Evolutionary conservation across 2,888 invertebrate species (phyloP).

Genomic region (Atherix ibis): DNA sequence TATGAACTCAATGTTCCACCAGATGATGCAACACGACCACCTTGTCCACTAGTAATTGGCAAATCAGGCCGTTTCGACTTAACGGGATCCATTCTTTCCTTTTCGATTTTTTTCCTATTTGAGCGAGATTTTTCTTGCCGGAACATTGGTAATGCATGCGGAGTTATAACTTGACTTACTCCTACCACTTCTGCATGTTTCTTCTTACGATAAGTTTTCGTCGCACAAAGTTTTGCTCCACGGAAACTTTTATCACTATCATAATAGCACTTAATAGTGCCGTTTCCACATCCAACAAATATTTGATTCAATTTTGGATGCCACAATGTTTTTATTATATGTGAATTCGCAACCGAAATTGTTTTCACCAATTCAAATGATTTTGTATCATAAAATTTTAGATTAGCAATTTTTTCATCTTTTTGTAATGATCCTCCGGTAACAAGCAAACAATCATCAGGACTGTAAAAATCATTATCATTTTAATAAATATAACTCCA

Average conservation of each 20-base stretch:
- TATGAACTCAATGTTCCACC: conserved; percentile 93
- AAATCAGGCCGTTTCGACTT: conserved; percentile 71
- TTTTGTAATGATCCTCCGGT: conserved; percentile 73
- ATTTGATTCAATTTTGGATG: conserved; percentile 97
- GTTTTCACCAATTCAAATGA: conserved; percentile 58
- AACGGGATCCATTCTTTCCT: conserved; percentile 72
- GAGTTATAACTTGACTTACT: conserved; percentile 87
- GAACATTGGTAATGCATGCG: conserved; percentile 89
- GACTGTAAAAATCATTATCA: conserved; percentile 56
- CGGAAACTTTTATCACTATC: conserved; percentile 73
- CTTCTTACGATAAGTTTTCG: conserved; percentile 61
- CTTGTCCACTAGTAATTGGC: conserved; percentile 78
- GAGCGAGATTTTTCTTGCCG: conserved; percentile 80
- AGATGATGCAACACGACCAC: conserved; percentile 85
- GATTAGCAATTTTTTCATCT: conserved; percentile 44
- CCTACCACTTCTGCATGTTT: conserved; percentile 76
- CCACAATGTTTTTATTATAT: conserved; percentile 82
- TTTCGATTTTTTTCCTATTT: conserved; percentile 79
- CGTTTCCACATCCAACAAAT: conserved; percentile 83
- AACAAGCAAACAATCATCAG: conserved; percentile 75
- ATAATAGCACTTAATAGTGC: conserved; percentile 78
- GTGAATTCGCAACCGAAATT: conserved; percentile 62
- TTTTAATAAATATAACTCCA: not conserved
- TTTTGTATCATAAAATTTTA: conserved; percentile 66
- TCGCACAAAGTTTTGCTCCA: conserved; percentile 81